These are phyloP conservation scores for Gastrophysa polygoni DNA, from an alignment of 2,888 invertebrate species.

Conservation along the genomic window DNA sequence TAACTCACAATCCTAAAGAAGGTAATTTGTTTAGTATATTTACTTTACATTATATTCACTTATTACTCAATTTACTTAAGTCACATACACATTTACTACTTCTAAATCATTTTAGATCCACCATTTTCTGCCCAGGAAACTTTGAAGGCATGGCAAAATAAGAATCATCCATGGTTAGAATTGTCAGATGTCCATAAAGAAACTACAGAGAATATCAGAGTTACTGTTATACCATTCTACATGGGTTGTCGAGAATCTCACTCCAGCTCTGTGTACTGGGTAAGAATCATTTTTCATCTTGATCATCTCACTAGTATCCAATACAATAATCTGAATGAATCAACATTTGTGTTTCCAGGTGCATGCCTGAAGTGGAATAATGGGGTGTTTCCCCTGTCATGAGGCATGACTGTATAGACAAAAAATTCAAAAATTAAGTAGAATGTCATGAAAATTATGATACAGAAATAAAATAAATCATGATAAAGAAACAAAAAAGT, in stretches of 20 bases:
- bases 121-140: constrained; percentile 90
- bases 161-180: constrained; percentile 97
- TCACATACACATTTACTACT: too few species aligned
- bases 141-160: constrained; percentile 93
- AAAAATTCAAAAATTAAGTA: too few species aligned
- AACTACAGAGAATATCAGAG: constrained; percentile 93
- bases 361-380: too few species aligned
- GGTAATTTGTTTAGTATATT: constrained; percentile 62
- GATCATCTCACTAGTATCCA: too few species aligned
- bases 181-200: constrained; percentile 96
- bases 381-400: too few species aligned
- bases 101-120: constrained; percentile 77
- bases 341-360: too few species aligned
- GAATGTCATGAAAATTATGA: background rate
- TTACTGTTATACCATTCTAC: constrained; percentile 98
- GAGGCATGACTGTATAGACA: too few species aligned
- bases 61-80: too few species aligned
- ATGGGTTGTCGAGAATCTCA: constrained; percentile 95
- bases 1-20: constrained; percentile 78
- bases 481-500: too few species aligned
- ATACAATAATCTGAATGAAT: too few species aligned
- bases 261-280: constrained; percentile 92
- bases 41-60: too few species aligned
- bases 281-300: constrained; percentile 56
- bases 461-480: too few species aligned